Evolutionary conservation across 2,888 invertebrate species (phyloP), one percentile per base, ranked within the genome.

Genomic region (Latrodectus elegans): DNA sequence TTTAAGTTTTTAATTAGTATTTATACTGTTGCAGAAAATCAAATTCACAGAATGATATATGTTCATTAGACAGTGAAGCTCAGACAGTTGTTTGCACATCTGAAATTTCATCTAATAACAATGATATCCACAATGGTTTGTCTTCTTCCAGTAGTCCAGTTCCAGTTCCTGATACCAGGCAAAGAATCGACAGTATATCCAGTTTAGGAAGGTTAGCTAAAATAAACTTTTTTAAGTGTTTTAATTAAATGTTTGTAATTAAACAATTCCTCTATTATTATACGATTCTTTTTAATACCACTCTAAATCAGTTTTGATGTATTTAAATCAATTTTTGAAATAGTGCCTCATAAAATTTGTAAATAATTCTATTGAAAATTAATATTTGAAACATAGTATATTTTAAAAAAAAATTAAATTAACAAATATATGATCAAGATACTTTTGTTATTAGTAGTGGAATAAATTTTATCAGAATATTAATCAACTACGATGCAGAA

Each of bases 121-220:
- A 80, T 74, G 67, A 67, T 10, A 73, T 15, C 38, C 14, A 52
- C 14, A 76, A 60, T 77, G 72, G 74, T 15, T 38, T 76, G 12
- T 60, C 75, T 55, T 80, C 88, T 17, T 75, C 84, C 4, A 86
- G 86, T 55, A 86, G 81, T 77, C 86, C 86, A 14, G 86, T 86
- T 38, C 86, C 86, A 72, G 86, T 86, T 81, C 86, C 86, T 73
- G 81, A 71, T 65, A 22, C 74, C 51, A 76, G 86, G 17, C 76
- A 76, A 49, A 81, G 86, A 72, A 71, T 81, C 49, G 86, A 86
- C n/a, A 86, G 86, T 17, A 53, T 81, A 65, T 86, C 86, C 53
- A 86, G 86, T 81, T 51, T 81, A 15, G 86, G 86, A 38, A 86
- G 86, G 86, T 86, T 72, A 76, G 12, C 12, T 49, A n/a, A 17